A percentile compares a stretch with the other conserved stretches of the same genome.
Evolutionary conservation across 2,888 invertebrate genomes (phyloP).

Genomic region (Drosophila nr. fundita): DNA sequence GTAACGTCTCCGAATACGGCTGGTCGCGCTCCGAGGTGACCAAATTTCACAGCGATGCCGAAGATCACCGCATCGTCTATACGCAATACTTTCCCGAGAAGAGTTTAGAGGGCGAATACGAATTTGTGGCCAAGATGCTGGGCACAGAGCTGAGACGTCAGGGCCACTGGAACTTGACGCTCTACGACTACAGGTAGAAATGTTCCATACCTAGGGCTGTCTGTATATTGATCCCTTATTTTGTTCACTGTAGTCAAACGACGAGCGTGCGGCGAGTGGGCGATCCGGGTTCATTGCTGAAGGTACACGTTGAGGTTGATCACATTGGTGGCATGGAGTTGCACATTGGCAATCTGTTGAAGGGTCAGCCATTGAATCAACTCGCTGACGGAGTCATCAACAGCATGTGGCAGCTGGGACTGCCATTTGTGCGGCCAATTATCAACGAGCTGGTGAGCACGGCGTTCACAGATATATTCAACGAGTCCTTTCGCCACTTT

Average conservation of each 20-base stretch:
- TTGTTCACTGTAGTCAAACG: conserved; percentile 83
- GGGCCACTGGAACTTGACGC: conserved; percentile 91
- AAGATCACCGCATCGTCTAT: conserved; percentile 89
- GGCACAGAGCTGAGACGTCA: conserved; percentile 88
- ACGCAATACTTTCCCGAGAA: conserved; percentile 94
- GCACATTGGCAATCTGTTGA: conserved; percentile 90
- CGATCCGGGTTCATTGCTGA: conserved; percentile 85
- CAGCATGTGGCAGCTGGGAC: conserved; percentile 92
- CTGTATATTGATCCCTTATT: background rate
- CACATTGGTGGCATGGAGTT: conserved; percentile 91
- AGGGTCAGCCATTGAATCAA: conserved; percentile 87
- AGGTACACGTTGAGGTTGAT: conserved; percentile 90
- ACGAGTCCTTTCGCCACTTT: conserved; percentile 90
- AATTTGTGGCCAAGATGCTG: conserved; percentile 88
- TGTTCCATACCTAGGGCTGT: background rate
- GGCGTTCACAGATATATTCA: conserved; percentile 93
- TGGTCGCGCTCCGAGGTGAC: conserved; percentile 92
- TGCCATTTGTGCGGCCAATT: conserved; percentile 90
- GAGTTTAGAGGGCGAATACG: conserved; percentile 89
- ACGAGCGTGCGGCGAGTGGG: conserved; percentile 85
- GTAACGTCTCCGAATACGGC: conserved; percentile 90
- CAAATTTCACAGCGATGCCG: conserved; percentile 89
- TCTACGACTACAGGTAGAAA: conserved; percentile 87
- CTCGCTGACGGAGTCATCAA: conserved; percentile 92
- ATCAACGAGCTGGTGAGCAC: conserved; percentile 93